These are phyloP conservation scores for Pseudococcus viburni DNA, from an alignment of 2,888 invertebrate genomes.

Conservation along the genomic window DNA sequence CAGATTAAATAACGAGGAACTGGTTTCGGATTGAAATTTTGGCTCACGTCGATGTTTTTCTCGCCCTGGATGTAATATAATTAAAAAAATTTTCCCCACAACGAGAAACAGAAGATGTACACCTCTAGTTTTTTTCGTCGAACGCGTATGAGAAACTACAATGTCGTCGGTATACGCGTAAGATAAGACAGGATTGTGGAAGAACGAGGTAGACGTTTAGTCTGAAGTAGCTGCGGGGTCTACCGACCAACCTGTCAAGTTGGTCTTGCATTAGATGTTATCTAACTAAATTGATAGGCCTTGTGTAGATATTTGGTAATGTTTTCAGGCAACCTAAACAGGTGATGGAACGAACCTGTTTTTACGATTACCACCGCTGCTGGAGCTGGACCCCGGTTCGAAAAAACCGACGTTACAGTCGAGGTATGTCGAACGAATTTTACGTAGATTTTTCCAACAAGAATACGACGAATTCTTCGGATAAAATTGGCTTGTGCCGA, in stretches of 20 bases:
- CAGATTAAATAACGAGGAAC: not conserved
- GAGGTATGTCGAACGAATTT: constrained; percentile 41
- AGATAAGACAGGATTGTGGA: constrained; percentile 63
- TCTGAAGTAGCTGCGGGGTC: constrained; percentile 66
- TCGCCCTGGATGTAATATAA: not conserved
- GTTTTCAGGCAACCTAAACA: constrained; percentile 66
- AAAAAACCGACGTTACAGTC: not conserved
- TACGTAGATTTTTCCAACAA: constrained; percentile 1
- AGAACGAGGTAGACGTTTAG: constrained; percentile 60
- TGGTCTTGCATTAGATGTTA: constrained; percentile 67
- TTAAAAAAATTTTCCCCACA: constrained; percentile 29
- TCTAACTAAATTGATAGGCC: constrained; percentile 67
- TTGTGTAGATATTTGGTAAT: constrained; percentile 67
- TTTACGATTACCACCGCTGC: constrained; percentile 54
- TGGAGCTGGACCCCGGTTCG: constrained; percentile 16
- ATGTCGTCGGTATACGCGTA: constrained; percentile 59
- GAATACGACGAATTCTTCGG: not conserved
- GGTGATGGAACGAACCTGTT: constrained; percentile 68
- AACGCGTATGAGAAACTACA: constrained; percentile 55
- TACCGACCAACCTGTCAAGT: constrained; percentile 67
- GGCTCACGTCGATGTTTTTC: not conserved
- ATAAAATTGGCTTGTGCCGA: constrained; percentile 37
- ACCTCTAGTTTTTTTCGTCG: not conserved
- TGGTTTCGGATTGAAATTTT: not conserved
- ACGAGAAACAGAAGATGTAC: too few relatives aligned